A percentile compares a stretch with the other conserved stretches of the same genome.
phyloP scores from a whole-genome alignment of 1,140 invertebrate species.

The Lasaia peninsularis region DNA sequence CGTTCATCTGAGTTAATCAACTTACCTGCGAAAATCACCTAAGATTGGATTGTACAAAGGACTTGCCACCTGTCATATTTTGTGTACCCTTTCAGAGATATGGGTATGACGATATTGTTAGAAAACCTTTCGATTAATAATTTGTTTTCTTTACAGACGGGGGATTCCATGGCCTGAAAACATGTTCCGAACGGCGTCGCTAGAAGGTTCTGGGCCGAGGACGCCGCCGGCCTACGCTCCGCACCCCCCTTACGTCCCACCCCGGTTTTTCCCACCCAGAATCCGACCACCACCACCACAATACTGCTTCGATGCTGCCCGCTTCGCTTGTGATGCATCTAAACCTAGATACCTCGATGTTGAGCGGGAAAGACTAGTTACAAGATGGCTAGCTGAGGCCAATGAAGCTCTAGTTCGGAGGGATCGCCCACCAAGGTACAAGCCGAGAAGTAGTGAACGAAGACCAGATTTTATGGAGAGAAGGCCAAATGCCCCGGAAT shows the following conservation, averaged over 20 bases:
- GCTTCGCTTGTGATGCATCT: constrained; percentile 71
- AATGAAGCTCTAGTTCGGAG: constrained; percentile 67
- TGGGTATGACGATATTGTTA: no score
- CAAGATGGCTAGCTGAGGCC: constrained; percentile 73
- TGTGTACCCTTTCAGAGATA: no score
- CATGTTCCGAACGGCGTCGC: constrained; percentile 71
- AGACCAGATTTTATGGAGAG: constrained; percentile 62
- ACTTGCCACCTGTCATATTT: no score
- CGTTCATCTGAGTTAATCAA: no score
- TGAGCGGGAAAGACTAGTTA: constrained; percentile 67
- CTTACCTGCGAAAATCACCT: no score
- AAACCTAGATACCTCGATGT: constrained; percentile 70
- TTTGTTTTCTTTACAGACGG: constrained; percentile 47
- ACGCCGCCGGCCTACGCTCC: constrained; percentile 67
- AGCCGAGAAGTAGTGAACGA: constrained; percentile 58
- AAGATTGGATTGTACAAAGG: no score
- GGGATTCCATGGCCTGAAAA: constrained; percentile 62
- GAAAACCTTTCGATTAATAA: no score
- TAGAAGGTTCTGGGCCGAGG: constrained; percentile 67
- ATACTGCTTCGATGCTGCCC: constrained; percentile 74
- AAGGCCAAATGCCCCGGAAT: constrained; percentile 62
- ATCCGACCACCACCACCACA: constrained; percentile 67
- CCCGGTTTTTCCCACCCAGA: constrained; percentile 63
- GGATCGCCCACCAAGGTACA: constrained; percentile 62
- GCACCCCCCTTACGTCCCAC: constrained; percentile 54